These are phyloP conservation scores for Phytoseiulus persimilis DNA, from an alignment of 2,888 invertebrate species.

Conservation along the genomic window DNA sequence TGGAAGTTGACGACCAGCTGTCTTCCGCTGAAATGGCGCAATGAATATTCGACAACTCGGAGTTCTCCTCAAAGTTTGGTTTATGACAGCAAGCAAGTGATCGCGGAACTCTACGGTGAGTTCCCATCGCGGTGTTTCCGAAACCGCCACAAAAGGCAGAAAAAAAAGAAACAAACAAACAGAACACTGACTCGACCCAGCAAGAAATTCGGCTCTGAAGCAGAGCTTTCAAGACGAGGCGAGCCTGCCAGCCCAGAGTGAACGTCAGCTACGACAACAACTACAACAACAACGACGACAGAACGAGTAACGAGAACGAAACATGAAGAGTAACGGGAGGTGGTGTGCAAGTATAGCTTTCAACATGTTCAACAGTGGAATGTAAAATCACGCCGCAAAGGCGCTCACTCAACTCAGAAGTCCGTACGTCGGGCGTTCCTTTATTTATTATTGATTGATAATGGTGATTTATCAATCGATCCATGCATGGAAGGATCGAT, in stretches of 20 bases:
- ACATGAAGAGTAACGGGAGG: slow-evolving; percentile 37
- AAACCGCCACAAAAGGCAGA: neutral
- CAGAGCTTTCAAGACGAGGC: neutral
- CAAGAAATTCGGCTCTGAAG: neutral
- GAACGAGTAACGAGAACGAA: neutral
- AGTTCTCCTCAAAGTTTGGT: neutral
- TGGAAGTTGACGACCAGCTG: slow-evolving; percentile 6
- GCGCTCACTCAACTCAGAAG: slow-evolving; percentile 32
- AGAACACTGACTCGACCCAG: neutral
- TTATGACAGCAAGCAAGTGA: neutral
- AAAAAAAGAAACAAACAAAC: neutral
- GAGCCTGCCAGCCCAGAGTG: neutral
- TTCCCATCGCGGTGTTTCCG: neutral
- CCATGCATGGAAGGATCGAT: neutral
- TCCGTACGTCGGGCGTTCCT: neutral
- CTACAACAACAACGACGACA: slow-evolving; percentile 7
- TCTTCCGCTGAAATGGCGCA: slow-evolving; percentile 17
- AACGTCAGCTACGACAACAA: slow-evolving; percentile 9
- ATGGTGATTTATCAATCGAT: neutral
- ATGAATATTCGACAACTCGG: neutral
- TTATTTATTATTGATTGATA: neutral
- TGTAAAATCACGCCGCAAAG: slow-evolving; percentile 34
- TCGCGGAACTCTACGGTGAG: neutral
- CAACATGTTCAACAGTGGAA: slow-evolving; percentile 37
- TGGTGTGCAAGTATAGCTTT: slow-evolving; percentile 39